These are phyloP conservation scores for Sinotaia quadrata DNA, from an alignment of 2,888 invertebrate species.

Conservation along the genomic window DNA sequence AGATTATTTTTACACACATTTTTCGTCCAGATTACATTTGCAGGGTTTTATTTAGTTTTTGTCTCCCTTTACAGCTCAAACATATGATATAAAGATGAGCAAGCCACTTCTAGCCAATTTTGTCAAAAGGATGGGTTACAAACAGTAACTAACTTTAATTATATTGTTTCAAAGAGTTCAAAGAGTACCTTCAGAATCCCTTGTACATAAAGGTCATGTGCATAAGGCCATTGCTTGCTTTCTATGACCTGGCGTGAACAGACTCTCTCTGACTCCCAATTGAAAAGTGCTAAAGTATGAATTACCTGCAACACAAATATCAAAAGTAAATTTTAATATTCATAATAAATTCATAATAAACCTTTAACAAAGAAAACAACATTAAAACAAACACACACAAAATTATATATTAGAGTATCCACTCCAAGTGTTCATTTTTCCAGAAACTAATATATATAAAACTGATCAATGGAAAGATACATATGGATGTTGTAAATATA, in stretches of 20 bases:
- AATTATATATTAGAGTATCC: neutral
- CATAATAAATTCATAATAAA: neutral
- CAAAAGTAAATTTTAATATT: neutral
- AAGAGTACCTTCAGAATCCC: slow-evolving; percentile 59
- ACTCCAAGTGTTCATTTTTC: neutral
- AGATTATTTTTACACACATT: too few species aligned
- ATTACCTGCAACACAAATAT: slow-evolving; percentile 49
- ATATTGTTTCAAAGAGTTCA: neutral
- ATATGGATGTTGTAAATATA: too few species aligned
- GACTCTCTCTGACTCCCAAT: slow-evolving; percentile 52
- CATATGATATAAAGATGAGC: too few species aligned
- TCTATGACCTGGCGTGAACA: slow-evolving; percentile 58
- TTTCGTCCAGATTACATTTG: too few species aligned
- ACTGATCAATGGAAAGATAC: too few species aligned
- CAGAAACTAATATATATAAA: neutral
- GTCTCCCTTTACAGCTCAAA: too few species aligned
- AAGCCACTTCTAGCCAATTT: too few species aligned
- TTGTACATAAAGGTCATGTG: slow-evolving; percentile 64
- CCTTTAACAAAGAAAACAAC: neutral
- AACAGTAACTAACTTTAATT: too few species aligned
- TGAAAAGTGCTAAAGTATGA: slow-evolving; percentile 62
- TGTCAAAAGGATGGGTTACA: too few species aligned
- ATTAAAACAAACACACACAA: neutral
- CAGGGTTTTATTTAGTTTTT: too few species aligned
- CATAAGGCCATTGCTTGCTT: slow-evolving; percentile 53